Percentiles rank a stretch among this genome's conserved stretches.
These are phyloP conservation scores for Tubulanus polymorphus DNA, from an alignment of 2,888 invertebrate species.

Conservation along the genomic window DNA sequence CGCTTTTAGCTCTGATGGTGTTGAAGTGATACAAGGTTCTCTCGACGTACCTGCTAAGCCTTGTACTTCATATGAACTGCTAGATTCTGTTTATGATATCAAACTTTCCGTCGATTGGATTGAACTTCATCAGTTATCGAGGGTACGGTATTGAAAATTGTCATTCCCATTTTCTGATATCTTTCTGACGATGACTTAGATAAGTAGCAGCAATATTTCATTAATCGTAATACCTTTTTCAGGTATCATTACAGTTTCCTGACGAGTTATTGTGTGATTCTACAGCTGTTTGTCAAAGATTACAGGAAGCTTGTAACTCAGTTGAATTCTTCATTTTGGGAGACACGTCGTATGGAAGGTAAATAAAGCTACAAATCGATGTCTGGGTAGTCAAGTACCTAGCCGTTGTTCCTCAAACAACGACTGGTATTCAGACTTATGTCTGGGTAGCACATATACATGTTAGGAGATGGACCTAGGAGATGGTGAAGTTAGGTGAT, in stretches of 20 bases:
- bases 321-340: constrained; percentile 67
- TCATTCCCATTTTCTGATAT: too few relatives aligned
- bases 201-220: too few relatives aligned
- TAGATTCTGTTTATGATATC: constrained; percentile 61
- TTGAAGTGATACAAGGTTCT: constrained; percentile 23
- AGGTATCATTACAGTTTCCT: constrained; percentile 91
- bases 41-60: too few relatives aligned
- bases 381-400: background rate
- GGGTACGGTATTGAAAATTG: constrained; percentile 57
- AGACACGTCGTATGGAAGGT: constrained; percentile 88
- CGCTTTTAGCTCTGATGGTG: constrained; percentile 27
- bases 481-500: background rate
- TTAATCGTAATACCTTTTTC: too few relatives aligned
- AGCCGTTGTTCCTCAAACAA: background rate
- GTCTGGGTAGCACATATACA: too few relatives aligned
- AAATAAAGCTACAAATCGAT: constrained; percentile 10
- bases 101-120: constrained; percentile 69
- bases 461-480: too few relatives aligned
- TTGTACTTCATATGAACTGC: too few relatives aligned
- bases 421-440: background rate
- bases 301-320: constrained; percentile 57
- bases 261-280: constrained; percentile 73
- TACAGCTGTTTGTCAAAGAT: constrained; percentile 61
- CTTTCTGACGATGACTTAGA: too few relatives aligned
- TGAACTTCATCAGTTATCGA: constrained; percentile 61